These are phyloP conservation scores for Drosophila sproati DNA, from an alignment of 1,140 invertebrate species.

Conservation along the genomic window DNA sequence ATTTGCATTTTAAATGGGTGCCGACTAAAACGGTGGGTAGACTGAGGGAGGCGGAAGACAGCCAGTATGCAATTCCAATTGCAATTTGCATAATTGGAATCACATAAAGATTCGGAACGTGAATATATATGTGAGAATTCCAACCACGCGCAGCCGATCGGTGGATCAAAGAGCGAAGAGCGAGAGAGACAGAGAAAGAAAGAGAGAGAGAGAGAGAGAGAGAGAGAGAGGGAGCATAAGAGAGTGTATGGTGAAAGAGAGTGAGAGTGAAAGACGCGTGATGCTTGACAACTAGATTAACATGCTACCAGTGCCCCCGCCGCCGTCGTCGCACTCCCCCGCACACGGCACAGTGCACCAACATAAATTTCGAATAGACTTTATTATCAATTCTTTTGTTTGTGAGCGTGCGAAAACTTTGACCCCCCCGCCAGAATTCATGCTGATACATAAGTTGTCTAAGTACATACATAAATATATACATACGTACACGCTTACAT, in stretches of 20 bases:
- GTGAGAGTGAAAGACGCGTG: conserved; percentile 6
- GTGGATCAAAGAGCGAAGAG: conserved; percentile 17
- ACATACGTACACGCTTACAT: no score
- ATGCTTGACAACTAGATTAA: conserved; percentile 59
- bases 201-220: background rate
- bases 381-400: conserved; percentile 43
- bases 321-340: background rate
- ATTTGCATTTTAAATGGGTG: conserved; percentile 49
- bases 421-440: conserved; percentile 13
- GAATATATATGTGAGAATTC: conserved; percentile 1
- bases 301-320: conserved; percentile 1
- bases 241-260: background rate
- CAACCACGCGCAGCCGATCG: conserved; percentile 3
- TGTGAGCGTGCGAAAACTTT: conserved; percentile 42
- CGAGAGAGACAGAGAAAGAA: no score
- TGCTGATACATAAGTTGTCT: no score
- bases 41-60: background rate
- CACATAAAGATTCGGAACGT: conserved; percentile 9
- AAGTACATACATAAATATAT: no score
- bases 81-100: conserved; percentile 49
- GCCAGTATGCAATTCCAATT: conserved; percentile 41
- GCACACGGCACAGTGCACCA: background rate
- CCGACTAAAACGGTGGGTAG: conserved; percentile 27
- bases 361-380: conserved; percentile 20
- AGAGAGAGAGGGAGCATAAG: background rate